Conservation (phyloP, 2,113 vertebrate species). For the Silurus meridionalis region DNA sequence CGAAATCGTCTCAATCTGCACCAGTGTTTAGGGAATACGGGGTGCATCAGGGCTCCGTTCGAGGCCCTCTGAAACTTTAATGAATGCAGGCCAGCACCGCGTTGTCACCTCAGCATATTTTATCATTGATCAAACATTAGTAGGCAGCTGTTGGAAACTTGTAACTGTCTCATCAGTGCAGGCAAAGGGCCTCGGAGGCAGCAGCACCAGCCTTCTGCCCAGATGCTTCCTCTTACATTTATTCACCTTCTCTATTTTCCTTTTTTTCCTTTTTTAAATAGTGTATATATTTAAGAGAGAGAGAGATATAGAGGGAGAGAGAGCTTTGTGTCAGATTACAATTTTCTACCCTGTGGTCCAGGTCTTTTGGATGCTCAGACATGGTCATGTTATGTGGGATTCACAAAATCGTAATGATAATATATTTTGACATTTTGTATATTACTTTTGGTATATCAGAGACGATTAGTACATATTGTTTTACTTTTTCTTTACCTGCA, state of each 20-base stretch:
- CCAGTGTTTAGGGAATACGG: slow-evolving; percentile 76
- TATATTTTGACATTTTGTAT: background rate
- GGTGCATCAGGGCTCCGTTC: slow-evolving; percentile 80
- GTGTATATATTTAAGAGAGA: background rate
- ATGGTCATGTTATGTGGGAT: slow-evolving; percentile 44
- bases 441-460: background rate
- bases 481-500: background rate
- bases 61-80: slow-evolving; percentile 87
- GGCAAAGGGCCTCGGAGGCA: slow-evolving; percentile 70
- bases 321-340: background rate
- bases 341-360: slow-evolving; percentile 53
- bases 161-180: slow-evolving; percentile 83
- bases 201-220: slow-evolving; percentile 72
- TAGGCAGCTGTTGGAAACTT: slow-evolving; percentile 84
- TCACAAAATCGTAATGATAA: background rate
- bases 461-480: background rate
- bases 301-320: background rate
- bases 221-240: slow-evolving; percentile 66
- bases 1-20: slow-evolving; percentile 80
- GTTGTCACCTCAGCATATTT: slow-evolving; percentile 93
- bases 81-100: slow-evolving; percentile 86
- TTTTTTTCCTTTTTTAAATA: background rate
- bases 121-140: slow-evolving; percentile 93
- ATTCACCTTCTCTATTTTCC: slow-evolving; percentile 31
- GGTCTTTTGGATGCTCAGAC: slow-evolving; percentile 52